Base-by-base conservation (phyloP, 2,113 vertebrate genomes). In the Ammodytes marinus region DNA sequence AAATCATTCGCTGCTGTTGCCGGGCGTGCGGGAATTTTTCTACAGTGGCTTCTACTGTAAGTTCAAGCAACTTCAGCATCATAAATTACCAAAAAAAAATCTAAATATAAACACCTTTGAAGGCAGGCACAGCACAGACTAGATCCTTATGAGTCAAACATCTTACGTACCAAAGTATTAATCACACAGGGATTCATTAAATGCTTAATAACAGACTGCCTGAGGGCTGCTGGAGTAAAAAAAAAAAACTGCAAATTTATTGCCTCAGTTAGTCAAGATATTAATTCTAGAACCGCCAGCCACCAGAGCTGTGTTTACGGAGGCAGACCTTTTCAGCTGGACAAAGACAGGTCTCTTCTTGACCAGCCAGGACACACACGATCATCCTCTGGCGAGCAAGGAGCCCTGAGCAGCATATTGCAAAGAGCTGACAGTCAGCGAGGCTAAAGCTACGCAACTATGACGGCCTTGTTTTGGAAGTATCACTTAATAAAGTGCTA, bases 381-480 rank as follows among this genome's bases (percentile, higher is more conserved):
- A 88, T 85, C 87, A 83, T 93, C 87, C 64, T 83, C 60, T 81
- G 80, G 79, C 74, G 53, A 76, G 65, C 40, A 37, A 80, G 84
- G 85, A 81, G 77, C 77, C 27, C 74, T 13, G 54, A 66, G 86
- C 78, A 67, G 78, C 86, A 92, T 90, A 93, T 94, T 93, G 90
- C 86, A 91, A 93, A 92, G 87, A 93, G 91, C 93, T 91, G 92
- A 94, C 91, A 94, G 86, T 93, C 76, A 73, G 82, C 82, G 40
- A 74, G 74, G 64, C 64, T 84, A 89, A 88, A 77, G 85, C 84
- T 72, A 55, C 11, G 75, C 84, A 59, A 88, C 89, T 90, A 88
- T 89, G 85, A 86, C 68, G 2, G 81, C 89, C 84, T 92, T 91
- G 90, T 93, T 87, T 84, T 80, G 83, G 66, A 89, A 75, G 84